Evolutionary conservation across 1,140 invertebrate genomes (phyloP).

Genomic region (Saccostrea cuccullata): DNA sequence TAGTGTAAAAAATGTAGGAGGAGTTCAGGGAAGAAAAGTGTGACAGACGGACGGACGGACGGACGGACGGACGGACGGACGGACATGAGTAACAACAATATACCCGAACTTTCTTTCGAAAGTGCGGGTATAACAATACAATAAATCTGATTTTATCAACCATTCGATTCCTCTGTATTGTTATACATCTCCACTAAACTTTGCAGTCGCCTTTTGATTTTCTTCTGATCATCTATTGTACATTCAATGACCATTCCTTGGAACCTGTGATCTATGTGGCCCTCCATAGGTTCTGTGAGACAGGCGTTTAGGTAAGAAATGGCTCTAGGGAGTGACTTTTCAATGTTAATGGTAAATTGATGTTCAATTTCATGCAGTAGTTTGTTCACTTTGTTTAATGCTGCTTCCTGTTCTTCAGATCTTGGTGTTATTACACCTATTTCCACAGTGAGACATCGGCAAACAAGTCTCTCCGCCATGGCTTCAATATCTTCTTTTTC

Average conservation of each 20-base stretch:
- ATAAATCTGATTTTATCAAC: not conserved
- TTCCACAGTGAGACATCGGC: conserved; percentile 63
- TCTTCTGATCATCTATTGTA: conserved; percentile 65
- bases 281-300: conserved; percentile 53
- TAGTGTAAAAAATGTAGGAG: too few relatives aligned
- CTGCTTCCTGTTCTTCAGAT: conserved; percentile 59
- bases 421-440: conserved; percentile 61
- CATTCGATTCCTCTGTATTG: not conserved
- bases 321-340: conserved; percentile 38
- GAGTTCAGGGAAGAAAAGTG: too few relatives aligned
- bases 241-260: conserved; percentile 62
- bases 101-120: too few relatives aligned
- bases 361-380: conserved; percentile 53
- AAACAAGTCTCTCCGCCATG: conserved; percentile 61
- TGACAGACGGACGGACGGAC: too few relatives aligned
- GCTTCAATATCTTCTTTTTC: conserved; percentile 62
- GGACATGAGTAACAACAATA: too few relatives aligned
- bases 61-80: too few relatives aligned
- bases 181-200: conserved; percentile 23
- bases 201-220: conserved; percentile 53
- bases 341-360: conserved; percentile 17
- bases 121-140: too few relatives aligned
- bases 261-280: conserved; percentile 57
- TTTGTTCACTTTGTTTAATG: conserved; percentile 51
- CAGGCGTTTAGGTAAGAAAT: conserved; percentile 63